Base-by-base conservation (phyloP, 2,113 vertebrate species). In the Epinephelus lanceolatus region DNA sequence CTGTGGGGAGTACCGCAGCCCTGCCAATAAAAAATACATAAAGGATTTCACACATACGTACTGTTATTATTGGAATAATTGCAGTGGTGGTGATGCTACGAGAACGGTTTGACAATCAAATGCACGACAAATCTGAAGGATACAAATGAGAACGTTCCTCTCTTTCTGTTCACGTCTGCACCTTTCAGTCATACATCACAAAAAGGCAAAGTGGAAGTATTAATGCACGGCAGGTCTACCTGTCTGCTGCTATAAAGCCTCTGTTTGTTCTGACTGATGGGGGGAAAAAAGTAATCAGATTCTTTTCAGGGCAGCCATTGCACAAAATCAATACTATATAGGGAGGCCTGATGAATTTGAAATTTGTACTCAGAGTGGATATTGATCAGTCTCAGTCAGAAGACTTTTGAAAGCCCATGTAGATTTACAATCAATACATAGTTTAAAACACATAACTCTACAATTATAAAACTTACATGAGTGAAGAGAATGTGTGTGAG, bases 301-400 rank as follows among this genome's bases (percentile, higher is more conserved):
- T 89, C 89, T 86, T 93, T 93, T 92, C 78, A 90, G 73, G 71
- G 77, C 86, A 82, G 87, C 90, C 61, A 68, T 59, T 86, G 84
- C 83, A 89, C 79, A 89, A 93, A 93, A 96, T 96, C 95, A 95
- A 95, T 96, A 94, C 57, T 15, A 88, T 86, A 95, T 94, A 93
- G 95, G 91, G 74, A 91, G 86, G 68, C 83, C 75, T 93, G 93
- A 94, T 95, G 93, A 95, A 94, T 95, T 91, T 91, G 84, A 95
- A 95, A 95, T 95, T 55, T 93, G 88, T 92, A 87, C 90, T 90
- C 84, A 87, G 91, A 89, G 89, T 82, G 86, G 84, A 78, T 95
- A 96, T 95, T 91, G 95, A 96, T 94, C 92, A 92, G 78, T 57
- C 85, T 89, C 88, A 87, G 88, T 92, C 88, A 88, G 90, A 86